phyloP scores from a whole-genome alignment of 37 sponge, comb jelly and placozoan genomes.

The Halisarca cf. caerulea region DNA sequence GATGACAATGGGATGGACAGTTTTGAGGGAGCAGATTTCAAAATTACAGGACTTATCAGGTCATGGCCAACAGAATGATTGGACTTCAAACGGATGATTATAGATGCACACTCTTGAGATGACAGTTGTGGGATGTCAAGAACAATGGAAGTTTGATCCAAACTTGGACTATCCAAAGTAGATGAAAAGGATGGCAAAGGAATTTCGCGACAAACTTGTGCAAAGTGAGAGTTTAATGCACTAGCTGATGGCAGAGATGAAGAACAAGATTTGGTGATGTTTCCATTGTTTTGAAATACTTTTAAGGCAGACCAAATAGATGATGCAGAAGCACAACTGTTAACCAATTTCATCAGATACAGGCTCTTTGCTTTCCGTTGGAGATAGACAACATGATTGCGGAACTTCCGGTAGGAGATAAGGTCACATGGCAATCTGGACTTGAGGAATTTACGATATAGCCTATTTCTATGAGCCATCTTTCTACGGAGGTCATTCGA shows the following conservation, averaged over 20 bases:
- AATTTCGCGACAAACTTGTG: neutral
- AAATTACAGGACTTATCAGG: neutral
- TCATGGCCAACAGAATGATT: constrained; percentile 4
- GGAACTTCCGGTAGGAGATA: neutral
- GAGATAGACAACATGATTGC: constrained; percentile 4
- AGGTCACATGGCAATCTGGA: neutral
- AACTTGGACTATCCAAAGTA: neutral
- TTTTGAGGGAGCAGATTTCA: neutral
- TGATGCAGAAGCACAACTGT: neutral
- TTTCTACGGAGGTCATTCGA: neutral
- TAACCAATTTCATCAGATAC: neutral
- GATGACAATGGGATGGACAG: constrained; percentile 6
- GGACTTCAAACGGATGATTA: neutral
- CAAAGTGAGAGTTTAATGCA: neutral
- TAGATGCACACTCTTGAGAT: constrained; percentile 1
- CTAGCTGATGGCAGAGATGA: constrained; percentile 15
- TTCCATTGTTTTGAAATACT: neutral
- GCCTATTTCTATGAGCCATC: constrained; percentile 3
- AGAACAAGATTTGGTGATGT: neutral
- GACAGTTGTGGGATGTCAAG: constrained; percentile 7
- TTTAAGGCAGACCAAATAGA: constrained; percentile 12
- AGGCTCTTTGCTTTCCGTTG: neutral
- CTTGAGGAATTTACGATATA: constrained; percentile 21
- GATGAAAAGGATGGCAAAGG: neutral
- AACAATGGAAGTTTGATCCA: too few species aligned